Conservation (phyloP, 2,888 invertebrate genomes). For the Diarsia rubi region DNA sequence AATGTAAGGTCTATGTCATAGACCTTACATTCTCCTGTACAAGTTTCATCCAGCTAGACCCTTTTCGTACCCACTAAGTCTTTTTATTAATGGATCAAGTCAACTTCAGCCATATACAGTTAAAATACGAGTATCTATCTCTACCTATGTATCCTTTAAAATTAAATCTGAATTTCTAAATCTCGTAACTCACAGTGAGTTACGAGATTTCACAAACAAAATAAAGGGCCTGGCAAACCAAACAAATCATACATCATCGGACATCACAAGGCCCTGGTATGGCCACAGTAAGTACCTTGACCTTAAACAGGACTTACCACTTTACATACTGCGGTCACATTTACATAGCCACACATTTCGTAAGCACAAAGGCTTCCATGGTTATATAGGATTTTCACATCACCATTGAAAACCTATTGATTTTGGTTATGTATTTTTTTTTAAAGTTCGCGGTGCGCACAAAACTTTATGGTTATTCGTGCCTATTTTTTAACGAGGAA, state of each 20-base stretch:
- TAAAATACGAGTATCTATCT: background rate
- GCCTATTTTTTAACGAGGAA: background rate
- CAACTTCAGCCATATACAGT: background rate
- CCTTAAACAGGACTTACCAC: constrained; percentile 55
- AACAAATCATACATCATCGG: constrained; percentile 43
- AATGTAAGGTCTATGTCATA: too few relatives aligned
- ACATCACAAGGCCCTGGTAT: constrained; percentile 43
- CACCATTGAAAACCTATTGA: constrained; percentile 26
- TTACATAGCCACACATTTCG: constrained; percentile 58
- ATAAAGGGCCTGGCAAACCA: constrained; percentile 12
- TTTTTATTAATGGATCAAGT: background rate
- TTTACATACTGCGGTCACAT: constrained; percentile 59
- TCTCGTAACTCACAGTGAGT: background rate
- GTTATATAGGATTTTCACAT: constrained; percentile 34
- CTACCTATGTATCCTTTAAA: background rate
- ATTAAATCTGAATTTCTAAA: background rate
- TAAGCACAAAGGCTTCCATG: constrained; percentile 49
- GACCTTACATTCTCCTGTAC: background rate
- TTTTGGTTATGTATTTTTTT: constrained; percentile 8
- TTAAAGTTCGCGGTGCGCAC: background rate
- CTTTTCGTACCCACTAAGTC: background rate
- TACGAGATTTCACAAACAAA: background rate
- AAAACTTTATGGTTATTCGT: constrained; percentile 12
- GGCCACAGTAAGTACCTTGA: constrained; percentile 51
- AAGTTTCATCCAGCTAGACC: background rate